Base-by-base conservation (phyloP, 2,797 vertebrate species). In the Takifugu ocellatus region DNA sequence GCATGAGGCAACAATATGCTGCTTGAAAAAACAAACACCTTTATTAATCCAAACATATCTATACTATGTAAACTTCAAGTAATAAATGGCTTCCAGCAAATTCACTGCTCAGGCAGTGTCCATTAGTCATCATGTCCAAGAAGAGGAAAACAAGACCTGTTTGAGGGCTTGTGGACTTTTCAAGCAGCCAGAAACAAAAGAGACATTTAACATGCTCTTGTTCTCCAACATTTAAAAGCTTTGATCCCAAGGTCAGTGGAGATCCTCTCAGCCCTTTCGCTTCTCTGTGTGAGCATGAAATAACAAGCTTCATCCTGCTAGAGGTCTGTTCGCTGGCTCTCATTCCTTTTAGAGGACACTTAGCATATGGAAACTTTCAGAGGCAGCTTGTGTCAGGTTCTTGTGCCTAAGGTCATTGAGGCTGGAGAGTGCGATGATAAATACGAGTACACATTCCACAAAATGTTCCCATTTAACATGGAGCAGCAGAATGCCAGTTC, bases 271-370 rank as follows among this genome's bases (percentile, higher is more conserved):
- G 59, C 72, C 66, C 76, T 27, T 67, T 63, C 63, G 63, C 29
- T 71, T 84, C 77, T 59, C 80, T 60, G 77, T 81, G 66, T 79
- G 83, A 79, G 70, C 26, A 66, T 56, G 59, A 83, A 88, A 84
- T 84, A 86, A 84, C 82, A 87, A 83, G 78, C 54, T 77, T 82
- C 68, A 72, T 79, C 66, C 56, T 53, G 54, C 51, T 45, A 25
- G 25, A 10, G 6, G 29, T 48, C 58, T 66, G 29, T 73, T 63
- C 29, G 25, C 25, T 29, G 46, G 16, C 56, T 53, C 49, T 60
- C 49, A 52, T 64, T 84, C 63, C 57, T 47, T 31, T 49, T 63
- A 66, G 51, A 17, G 54, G 50, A 49, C 26, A 59, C 61, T 52
- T 54, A 77, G 70, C 63, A 63, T 56, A 54, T n/a, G 59, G 62